Evolutionary conservation across 2,113 vertebrate genomes (phyloP).

Genomic region (Lutjanus erythropterus): DNA sequence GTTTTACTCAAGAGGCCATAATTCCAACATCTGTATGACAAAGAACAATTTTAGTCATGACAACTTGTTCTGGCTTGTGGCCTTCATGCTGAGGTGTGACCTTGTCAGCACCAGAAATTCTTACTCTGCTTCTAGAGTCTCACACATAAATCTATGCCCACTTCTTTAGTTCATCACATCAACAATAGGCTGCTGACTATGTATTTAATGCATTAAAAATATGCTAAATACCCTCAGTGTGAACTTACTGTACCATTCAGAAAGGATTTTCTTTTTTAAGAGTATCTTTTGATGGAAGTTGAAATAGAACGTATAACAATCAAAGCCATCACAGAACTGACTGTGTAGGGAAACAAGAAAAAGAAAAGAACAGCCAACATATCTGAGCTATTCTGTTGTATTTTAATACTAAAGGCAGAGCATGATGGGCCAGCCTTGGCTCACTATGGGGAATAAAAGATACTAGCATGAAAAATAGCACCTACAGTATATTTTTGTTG

Average conservation of each 20-base stretch:
- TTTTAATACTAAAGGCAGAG: conserved; percentile 4
- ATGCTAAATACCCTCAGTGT: background rate
- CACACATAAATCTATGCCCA: background rate
- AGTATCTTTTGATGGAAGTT: background rate
- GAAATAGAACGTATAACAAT: background rate
- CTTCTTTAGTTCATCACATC: background rate
- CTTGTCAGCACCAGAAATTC: too few relatives aligned
- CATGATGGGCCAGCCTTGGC: background rate
- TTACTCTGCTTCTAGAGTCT: background rate
- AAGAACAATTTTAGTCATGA: too few relatives aligned
- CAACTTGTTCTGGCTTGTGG: too few relatives aligned
- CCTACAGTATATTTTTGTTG: conserved; percentile 3
- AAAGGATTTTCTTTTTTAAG: background rate
- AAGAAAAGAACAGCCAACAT: background rate
- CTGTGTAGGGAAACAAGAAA: background rate
- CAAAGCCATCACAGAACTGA: background rate
- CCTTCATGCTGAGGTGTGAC: too few relatives aligned
- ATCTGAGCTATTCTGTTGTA: background rate
- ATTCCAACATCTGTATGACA: too few relatives aligned
- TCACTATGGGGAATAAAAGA: conserved; percentile 9
- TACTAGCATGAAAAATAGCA: conserved; percentile 3
- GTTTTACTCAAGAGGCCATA: too few relatives aligned
- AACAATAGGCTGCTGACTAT: background rate
- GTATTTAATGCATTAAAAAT: background rate
- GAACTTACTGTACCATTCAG: background rate